phyloP scores from a whole-genome alignment of 2,113 vertebrate species.

The Todiramphus saurophagus region DNA sequence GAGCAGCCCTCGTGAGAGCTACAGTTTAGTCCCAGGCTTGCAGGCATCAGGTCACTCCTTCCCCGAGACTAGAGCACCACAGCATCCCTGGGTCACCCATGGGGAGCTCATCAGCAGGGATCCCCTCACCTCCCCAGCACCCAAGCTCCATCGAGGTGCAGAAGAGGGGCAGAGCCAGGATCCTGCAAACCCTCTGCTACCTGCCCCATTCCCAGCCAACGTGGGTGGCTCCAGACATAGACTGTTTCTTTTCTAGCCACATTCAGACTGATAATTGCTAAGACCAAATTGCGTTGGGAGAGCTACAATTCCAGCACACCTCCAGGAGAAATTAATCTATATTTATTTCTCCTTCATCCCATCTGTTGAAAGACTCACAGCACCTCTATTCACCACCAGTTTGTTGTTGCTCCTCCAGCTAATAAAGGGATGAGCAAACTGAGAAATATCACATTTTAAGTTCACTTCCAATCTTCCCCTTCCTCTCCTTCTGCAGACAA shows the following conservation, averaged over 20 bases:
- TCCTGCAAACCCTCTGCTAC: neutral
- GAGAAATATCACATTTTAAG: neutral
- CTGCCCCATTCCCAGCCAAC: neutral
- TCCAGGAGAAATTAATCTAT: neutral
- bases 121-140: neutral
- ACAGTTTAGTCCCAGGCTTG: neutral
- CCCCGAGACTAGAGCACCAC: neutral
- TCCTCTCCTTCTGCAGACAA: neutral
- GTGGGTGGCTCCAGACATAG: rapidly evolving
- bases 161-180: neutral
- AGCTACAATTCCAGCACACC: neutral
- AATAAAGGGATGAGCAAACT: neutral
- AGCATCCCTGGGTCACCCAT: rapidly evolving
- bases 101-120: neutral
- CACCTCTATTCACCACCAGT: neutral
- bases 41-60: neutral
- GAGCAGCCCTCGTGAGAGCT: neutral
- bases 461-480: neutral
- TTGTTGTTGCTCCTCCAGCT: neutral
- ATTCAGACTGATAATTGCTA: neutral
- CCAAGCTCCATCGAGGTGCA: neutral
- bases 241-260: neutral
- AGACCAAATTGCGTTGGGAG: neutral
- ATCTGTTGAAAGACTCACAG: neutral
- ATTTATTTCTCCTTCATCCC: neutral